Evolutionary conservation across 2,888 invertebrate species (phyloP).

Genomic region (Pristionchus maxplancki): DNA sequence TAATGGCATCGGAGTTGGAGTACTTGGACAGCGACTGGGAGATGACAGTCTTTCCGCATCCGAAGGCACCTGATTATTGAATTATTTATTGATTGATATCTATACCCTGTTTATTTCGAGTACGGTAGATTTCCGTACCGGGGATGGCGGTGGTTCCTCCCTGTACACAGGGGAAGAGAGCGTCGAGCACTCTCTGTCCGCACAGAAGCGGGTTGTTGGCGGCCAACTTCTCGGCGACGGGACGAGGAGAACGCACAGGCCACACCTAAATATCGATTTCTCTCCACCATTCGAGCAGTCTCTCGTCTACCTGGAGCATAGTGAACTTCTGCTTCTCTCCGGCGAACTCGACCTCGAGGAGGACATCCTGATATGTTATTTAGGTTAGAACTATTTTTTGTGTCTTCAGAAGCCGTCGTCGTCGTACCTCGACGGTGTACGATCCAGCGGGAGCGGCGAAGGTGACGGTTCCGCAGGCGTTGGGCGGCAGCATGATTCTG

Average conservation of each 20-base stretch:
- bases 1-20: conserved; percentile 98
- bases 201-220: conserved; percentile 98
- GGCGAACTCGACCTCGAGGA: conserved; percentile 98
- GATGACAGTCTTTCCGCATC: conserved; percentile 99
- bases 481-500: conserved; percentile 94
- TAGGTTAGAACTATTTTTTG: background rate
- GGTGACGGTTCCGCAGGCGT: conserved; percentile 95
- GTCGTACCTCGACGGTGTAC: conserved; percentile 90
- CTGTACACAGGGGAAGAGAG: conserved; percentile 91
- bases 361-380: conserved; percentile 85
- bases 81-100: background rate
- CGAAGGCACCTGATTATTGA: conserved; percentile 94
- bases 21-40: conserved; percentile 99
- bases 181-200: conserved; percentile 97
- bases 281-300: no score
- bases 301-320: conserved; percentile 87
- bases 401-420: background rate
- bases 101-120: background rate
- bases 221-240: conserved; percentile 96
- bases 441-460: conserved; percentile 94
- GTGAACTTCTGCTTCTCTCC: conserved; percentile 92
- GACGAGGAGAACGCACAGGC: conserved; percentile 98
- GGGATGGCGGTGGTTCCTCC: conserved; percentile 78
- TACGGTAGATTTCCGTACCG: conserved; percentile 56
- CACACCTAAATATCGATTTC: conserved; percentile 83